Percentiles rank a stretch among this genome's conserved stretches.
These are phyloP conservation scores for Lamprotornis superbus DNA, from an alignment of 2,113 vertebrate species.

Conservation along the genomic window DNA sequence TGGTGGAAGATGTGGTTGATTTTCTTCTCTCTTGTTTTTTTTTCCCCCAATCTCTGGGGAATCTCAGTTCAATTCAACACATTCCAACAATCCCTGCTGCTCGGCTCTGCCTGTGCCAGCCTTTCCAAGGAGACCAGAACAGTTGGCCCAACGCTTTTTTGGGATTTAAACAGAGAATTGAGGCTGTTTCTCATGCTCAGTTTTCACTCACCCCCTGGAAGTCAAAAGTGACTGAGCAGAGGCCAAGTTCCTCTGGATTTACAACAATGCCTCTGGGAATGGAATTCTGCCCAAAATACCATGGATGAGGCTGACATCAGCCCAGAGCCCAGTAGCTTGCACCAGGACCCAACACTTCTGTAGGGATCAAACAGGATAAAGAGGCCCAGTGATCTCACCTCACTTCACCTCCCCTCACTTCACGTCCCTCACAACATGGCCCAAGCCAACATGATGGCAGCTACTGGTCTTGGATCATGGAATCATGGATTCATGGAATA, in stretches of 20 bases:
- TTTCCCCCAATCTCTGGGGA: background rate
- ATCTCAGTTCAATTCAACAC: background rate
- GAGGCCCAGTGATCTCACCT: background rate
- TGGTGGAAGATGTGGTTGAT: background rate
- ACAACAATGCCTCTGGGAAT: background rate
- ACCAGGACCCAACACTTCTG: background rate
- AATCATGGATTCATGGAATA: background rate
- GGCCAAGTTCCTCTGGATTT: background rate
- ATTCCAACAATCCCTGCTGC: background rate
- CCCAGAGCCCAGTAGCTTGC: background rate
- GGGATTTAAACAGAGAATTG: background rate
- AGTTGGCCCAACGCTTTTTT: background rate
- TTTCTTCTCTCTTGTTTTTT: background rate
- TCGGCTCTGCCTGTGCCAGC: background rate
- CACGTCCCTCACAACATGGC: fast-evolving
- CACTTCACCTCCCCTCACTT: background rate
- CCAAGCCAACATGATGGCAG: background rate
- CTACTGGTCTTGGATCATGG: background rate
- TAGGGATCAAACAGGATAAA: background rate
- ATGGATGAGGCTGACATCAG: background rate
- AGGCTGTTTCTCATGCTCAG: background rate
- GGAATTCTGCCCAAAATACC: background rate
- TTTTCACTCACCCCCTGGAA: slow-evolving; percentile 4
- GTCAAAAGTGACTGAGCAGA: background rate
- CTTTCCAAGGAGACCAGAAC: background rate